These are phyloP conservation scores for Salarias fasciatus DNA, from an alignment of 2,797 vertebrate genomes.

Conservation along the genomic window DNA sequence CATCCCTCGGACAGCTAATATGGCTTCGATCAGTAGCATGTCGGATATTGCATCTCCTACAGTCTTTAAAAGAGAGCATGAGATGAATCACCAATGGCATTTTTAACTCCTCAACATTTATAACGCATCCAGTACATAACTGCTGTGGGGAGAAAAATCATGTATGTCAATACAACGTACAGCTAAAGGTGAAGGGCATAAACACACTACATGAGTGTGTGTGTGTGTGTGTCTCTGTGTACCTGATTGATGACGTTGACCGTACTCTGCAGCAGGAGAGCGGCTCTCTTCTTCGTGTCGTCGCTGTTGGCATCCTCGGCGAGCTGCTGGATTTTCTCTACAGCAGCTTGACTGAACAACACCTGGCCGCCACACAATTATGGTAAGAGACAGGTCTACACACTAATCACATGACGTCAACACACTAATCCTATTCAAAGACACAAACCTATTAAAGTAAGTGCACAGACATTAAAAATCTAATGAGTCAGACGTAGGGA, in stretches of 20 bases:
- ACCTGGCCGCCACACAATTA: slow-evolving; percentile 79
- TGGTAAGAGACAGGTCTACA: background rate
- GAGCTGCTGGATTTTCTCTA: slow-evolving; percentile 86
- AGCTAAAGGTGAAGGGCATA: too few species aligned
- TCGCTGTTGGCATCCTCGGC: slow-evolving; percentile 74
- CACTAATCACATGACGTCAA: background rate
- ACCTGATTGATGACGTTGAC: slow-evolving; percentile 93
- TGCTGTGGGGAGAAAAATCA: too few species aligned
- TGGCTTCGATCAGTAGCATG: slow-evolving; percentile 95
- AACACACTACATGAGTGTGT: too few species aligned
- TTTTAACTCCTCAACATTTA: background rate
- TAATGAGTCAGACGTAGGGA: background rate
- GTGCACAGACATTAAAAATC: background rate
- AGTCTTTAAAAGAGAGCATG: slow-evolving; percentile 77
- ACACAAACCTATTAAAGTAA: background rate
- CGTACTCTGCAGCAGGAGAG: slow-evolving; percentile 85
- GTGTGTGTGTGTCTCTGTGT: slow-evolving; percentile 6
- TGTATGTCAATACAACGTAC: too few species aligned
- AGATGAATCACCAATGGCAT: background rate
- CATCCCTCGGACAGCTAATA: slow-evolving; percentile 88
- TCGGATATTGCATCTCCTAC: slow-evolving; percentile 94
- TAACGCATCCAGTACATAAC: too few species aligned
- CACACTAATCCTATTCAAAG: background rate
- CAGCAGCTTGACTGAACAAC: slow-evolving; percentile 89
- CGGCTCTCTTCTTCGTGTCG: slow-evolving; percentile 83